Evolutionary conservation across 2,113 vertebrate species (phyloP), one percentile per base, ranked within the genome.

Genomic region (Gasterosteus nipponicus): DNA sequence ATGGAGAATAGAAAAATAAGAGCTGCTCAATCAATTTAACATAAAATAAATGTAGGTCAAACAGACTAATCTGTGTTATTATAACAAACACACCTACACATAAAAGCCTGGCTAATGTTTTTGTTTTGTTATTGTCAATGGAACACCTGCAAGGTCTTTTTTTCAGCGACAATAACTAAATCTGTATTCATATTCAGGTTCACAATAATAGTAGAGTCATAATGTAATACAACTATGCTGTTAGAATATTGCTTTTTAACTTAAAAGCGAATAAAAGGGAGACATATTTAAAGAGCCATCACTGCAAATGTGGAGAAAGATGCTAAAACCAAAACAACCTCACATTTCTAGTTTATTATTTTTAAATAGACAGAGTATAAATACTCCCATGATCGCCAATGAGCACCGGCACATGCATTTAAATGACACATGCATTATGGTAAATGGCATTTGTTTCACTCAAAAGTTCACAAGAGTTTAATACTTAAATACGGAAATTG

Each of bases 191-290:
- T 56, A 47, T 79, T 63, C 69, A 57, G 35, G 61, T 79, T 68
- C 69, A 49, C 58, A 46, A 31, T 41, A 71, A 60, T 58, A 58
- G 77, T 72, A 71, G 54, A 81, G 51, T 81, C 65, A 63, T 44
- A 39, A 10, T 39, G 29, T 86, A 85, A 69, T 38, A 53, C 72
- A 87, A 85, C 29, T 31, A 35, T 46, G 35, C 70, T 39, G 67
- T 77, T 67, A 71, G 82, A 75, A 41, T 2, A 16, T 10, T 29
- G 56, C 54, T 61, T 67, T 73, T 19, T 58, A 77, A 81, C 31
- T 61, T 53, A 75, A 56, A 68, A 65, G 58, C 31, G 69, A 73
- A 89, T 61, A 61, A 47, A 74, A 39, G 46, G 66, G 22, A 31
- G 71, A 9, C 15, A 33, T 51, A 71, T 68, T 59, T 63, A 16